Base-by-base conservation (phyloP, 2,888 invertebrate genomes). In the Melinopterus prodromus region DNA sequence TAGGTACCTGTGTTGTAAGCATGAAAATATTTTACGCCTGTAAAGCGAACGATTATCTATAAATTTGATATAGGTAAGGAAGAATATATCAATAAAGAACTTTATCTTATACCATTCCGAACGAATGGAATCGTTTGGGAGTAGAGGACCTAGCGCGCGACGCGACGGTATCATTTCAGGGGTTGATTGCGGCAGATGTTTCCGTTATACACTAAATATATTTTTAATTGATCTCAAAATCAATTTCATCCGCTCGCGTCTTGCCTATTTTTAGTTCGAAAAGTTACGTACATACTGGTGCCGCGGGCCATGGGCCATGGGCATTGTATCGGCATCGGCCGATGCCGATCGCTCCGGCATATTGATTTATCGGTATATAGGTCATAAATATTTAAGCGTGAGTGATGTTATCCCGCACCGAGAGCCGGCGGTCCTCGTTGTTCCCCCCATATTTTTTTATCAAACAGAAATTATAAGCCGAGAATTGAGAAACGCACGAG, bases 201-300 rank as follows among this genome's bases (percentile, higher is more conserved):
- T 71, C 71, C 71, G 16, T 16, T 72, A 36, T 14, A n/a, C 72
- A 36, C 72, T 53, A 53, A 3, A 53, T 53, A 53, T 53, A 53
- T 53, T 53, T 53, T 53, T 53, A 53, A 53, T 53, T 53, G 53
- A 53, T 53, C 53, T 2, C 12, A 53, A 53, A 53, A 53, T 53
- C 53, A 53, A 53, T 53, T 53, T 53, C 12, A 1, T 4, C 53
- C 53, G 26, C 26, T 26, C 26, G 26, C 2, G 53, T 53, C 2
- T 53, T n/a, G n/a, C n/a, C n/a, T 78, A 72, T 80, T 78, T 78
- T 72, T 78, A 78, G 76, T 79, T 79, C 79, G 74, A 76, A 80
- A 80, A 79, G 53, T 53, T 53, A 53, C 53, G 26, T 26, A 26
- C 26, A n/a, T n/a, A n/a, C n/a, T n/a, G 2, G 53, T 53, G 53